These are phyloP conservation scores for Etheostoma cragini DNA, from an alignment of 2,113 vertebrate genomes.

Conservation along the genomic window DNA sequence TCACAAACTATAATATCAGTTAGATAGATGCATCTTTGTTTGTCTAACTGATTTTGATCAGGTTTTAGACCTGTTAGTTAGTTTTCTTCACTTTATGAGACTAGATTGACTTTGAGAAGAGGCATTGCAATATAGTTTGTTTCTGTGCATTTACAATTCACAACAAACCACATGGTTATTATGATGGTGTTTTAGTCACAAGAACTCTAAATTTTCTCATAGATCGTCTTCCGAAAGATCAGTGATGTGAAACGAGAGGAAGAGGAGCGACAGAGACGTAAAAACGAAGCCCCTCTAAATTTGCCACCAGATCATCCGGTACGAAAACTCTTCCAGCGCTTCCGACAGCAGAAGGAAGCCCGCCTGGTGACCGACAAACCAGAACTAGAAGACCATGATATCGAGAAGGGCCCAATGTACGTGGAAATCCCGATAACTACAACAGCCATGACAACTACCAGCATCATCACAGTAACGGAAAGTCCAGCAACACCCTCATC, in stretches of 20 bases:
- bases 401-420: conserved; percentile 88
- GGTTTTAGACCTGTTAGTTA: background rate
- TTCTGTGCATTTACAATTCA: background rate
- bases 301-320: conserved; percentile 96
- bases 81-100: background rate
- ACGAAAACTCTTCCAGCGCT: conserved; percentile 95
- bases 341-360: conserved; percentile 97
- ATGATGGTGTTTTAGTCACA: background rate
- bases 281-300: conserved; percentile 96
- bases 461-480: conserved; percentile 93
- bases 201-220: conserved; percentile 42
- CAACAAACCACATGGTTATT: background rate
- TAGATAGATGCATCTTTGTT: background rate
- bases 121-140: background rate
- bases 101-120: conserved; percentile 6
- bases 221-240: conserved; percentile 99
- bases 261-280: conserved; percentile 94
- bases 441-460: conserved; percentile 86
- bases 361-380: conserved; percentile 86
- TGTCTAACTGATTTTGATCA: background rate
- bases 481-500: conserved; percentile 92
- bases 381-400: conserved; percentile 83
- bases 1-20: conserved; percentile 3
- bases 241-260: conserved; percentile 98
- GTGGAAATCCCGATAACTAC: conserved; percentile 81